Base-by-base conservation (phyloP, 2,888 invertebrate genomes). In the Amphimallon solstitiale region DNA sequence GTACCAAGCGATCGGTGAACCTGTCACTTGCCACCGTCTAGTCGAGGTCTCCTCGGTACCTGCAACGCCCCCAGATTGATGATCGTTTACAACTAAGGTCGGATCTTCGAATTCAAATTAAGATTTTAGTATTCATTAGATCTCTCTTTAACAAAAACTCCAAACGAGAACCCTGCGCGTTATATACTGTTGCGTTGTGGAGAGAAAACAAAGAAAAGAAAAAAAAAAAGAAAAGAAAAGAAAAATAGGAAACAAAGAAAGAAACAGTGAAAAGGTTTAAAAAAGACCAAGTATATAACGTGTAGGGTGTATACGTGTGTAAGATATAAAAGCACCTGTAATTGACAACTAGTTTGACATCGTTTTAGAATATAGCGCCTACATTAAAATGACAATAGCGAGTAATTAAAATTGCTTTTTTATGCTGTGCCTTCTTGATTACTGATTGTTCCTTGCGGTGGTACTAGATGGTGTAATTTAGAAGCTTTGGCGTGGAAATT, bases 11-110 rank as follows among this genome's bases (percentile, higher is more conserved):
- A 66, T 62, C 66, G 61, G 81, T 80, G 79, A 81, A 81, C 80
- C 81, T 82, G 81, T 81, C 81, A 81, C 81, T 81, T 81, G 81
- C 81, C 81, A 81, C 81, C 79, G 80, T 80, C 79, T 56, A 56
- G 56, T 43, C 43, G 37, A 78, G 80, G 76, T 80, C 80, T 80
- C 80, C 80, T 78, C 78, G 73, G 78, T 78, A 79, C 78, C 79
- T 78, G 78, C 73, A 77, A 78, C 79, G 79, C 79, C 80, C 79
- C 79, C 78, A 76, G 77, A 77, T 78, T 78, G 77, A 77, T 78
- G 74, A 75, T 67, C 79, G 79, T 80, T 79, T 79, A 80, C 70
- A 70, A 66, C 78, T 80, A 79, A 78, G 79, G 79, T 78, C 78
- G 75, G 79, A 79, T 79, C 75, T 78, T 77, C 77, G 78, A 80